These are phyloP conservation scores for Euthynnus affinis DNA, from an alignment of 2,797 vertebrate species.

Conservation along the genomic window DNA sequence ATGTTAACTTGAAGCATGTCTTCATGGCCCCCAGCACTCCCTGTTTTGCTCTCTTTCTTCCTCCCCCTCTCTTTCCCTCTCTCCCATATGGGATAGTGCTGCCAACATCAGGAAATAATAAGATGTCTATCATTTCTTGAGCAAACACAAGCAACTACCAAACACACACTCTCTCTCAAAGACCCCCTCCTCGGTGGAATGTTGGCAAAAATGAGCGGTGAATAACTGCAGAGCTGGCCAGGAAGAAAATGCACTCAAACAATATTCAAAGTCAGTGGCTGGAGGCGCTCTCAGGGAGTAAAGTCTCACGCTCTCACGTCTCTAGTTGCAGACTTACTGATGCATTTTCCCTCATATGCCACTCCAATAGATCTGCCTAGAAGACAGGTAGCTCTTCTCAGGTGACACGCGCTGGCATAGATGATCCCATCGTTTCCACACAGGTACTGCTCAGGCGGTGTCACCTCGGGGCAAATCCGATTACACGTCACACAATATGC, in stretches of 20 bases:
- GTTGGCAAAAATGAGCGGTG: slow-evolving; percentile 76
- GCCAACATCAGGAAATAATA: slow-evolving; percentile 89
- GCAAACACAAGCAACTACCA: slow-evolving; percentile 84
- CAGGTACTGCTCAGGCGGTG: slow-evolving; percentile 95
- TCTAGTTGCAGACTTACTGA: slow-evolving; percentile 91
- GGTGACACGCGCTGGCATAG: slow-evolving; percentile 96
- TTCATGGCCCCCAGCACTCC: slow-evolving; percentile 74
- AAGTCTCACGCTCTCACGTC: slow-evolving; percentile 43
- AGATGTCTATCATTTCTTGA: slow-evolving; percentile 85
- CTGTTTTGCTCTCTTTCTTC: slow-evolving; percentile 57
- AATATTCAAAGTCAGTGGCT: slow-evolving; percentile 54
- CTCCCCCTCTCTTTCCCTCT: slow-evolving; percentile 54
- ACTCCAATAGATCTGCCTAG: slow-evolving; percentile 96
- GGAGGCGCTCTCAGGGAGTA: slow-evolving; percentile 44
- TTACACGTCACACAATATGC: slow-evolving; percentile 99
- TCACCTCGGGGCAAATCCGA: slow-evolving; percentile 95
- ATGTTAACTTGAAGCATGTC: slow-evolving; percentile 73
- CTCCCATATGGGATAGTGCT: slow-evolving; percentile 77
- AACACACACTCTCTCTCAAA: slow-evolving; percentile 60
- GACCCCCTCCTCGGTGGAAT: slow-evolving; percentile 80
- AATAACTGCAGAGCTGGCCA: slow-evolving; percentile 70
- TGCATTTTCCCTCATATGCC: slow-evolving; percentile 97
- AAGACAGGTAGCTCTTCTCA: slow-evolving; percentile 96
- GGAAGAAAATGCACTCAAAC: slow-evolving; percentile 60
- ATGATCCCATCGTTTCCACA: slow-evolving; percentile 97